phyloP scores from a whole-genome alignment of 2,113 vertebrate genomes.

The Pseudonaja textilis region DNA sequence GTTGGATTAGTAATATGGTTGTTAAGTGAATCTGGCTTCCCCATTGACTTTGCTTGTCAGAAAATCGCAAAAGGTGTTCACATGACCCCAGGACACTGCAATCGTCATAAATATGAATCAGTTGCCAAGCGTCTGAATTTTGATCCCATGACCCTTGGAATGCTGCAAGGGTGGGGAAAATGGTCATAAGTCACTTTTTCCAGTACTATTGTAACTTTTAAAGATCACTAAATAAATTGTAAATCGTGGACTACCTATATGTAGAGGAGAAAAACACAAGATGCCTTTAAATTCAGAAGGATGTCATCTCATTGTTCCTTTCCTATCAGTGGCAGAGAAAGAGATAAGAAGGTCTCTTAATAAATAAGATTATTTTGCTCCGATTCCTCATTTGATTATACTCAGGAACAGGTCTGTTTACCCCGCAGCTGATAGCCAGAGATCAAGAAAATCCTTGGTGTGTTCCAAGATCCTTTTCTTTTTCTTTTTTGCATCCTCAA shows the following conservation, averaged over 20 bases:
- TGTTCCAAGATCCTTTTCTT: neutral
- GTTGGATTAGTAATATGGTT: neutral
- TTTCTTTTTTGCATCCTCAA: neutral
- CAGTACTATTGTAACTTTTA: too few species aligned
- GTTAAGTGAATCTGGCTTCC: too few species aligned
- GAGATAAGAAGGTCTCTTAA: neutral
- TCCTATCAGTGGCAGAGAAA: neutral
- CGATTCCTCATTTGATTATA: neutral
- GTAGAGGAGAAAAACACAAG: neutral
- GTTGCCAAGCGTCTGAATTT: too few species aligned
- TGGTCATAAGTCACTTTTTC: too few species aligned
- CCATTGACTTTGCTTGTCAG: too few species aligned
- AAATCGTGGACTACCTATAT: neutral
- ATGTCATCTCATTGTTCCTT: neutral
- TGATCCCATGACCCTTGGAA: too few species aligned
- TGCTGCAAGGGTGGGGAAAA: too few species aligned
- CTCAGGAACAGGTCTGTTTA: neutral
- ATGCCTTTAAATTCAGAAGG: neutral
- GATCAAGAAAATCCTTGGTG: neutral
- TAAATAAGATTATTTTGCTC: neutral
- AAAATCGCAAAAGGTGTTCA: too few species aligned
- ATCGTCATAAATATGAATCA: too few species aligned
- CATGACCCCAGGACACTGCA: too few species aligned
- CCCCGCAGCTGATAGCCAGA: neutral
- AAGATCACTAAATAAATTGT: too few species aligned